Evolutionary conservation across 2,888 invertebrate genomes (phyloP), one percentile per base, ranked within the genome.

Genomic region (Lepidocyrtinus sp.): DNA sequence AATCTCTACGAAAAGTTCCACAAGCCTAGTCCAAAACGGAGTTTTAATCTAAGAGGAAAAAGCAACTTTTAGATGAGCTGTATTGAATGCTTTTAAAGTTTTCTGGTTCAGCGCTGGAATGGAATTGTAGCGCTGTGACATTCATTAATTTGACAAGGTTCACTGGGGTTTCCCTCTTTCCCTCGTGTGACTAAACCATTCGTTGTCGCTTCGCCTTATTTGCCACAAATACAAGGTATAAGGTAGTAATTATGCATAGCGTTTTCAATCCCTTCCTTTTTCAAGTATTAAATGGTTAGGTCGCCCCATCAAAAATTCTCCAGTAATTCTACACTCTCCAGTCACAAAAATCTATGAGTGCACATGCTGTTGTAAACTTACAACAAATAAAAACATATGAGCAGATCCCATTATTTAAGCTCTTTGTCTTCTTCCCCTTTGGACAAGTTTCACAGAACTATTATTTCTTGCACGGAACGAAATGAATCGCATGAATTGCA

Each of bases 61-160:
- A n/a, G n/a, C n/a, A n/a, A 12, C 36, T 36, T 36, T 36, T 36
- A 12, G 36, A n/a, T 72, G 45, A 72, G 27, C 63, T 36, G 5
- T 63, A 46, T 69, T 72, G 63, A 36, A 12, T 36, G 36, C 5
- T 36, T 5, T 36, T 7, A 36, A 5, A 36, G 36, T 36, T 36
- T 36, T 36, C 36, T 36, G 12, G 36, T 7, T 36, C 36, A 36
- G 5, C 36, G 36, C 12, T 36, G 36, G 12, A 36, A 7, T 36
- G 36, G 36, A 12, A 36, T 36, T 12, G n/a, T n/a, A 73, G 72
- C 78, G 63, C 59, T 73, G 73, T 79, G 73, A 69, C 73, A 69
- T 73, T 79, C 78, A 73, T 79, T 79, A 79, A 79, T 79, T 79
- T 79, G 78, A 79, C 78, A 79, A 79, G 78, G 78, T 79, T 79